phyloP scores from a whole-genome alignment of 2,113 vertebrate species.

The chimpanzee (Pan troglodytes) region DNA sequence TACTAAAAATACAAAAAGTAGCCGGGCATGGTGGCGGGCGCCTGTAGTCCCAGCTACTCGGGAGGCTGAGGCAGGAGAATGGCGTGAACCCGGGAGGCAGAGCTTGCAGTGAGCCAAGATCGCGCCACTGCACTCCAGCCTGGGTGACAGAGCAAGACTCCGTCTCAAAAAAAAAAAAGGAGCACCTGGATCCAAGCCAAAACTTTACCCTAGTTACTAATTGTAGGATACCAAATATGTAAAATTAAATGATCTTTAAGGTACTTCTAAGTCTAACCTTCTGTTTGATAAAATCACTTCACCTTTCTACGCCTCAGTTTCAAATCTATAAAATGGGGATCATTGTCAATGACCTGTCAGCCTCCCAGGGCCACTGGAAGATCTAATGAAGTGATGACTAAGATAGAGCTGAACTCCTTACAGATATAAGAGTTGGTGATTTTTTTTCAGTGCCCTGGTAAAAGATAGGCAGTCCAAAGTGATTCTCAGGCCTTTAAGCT shows the following conservation, averaged over 20 bases:
- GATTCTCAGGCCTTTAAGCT: background rate
- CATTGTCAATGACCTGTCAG: slow-evolving; percentile 32
- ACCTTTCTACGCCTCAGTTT: slow-evolving; percentile 19
- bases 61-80: too few species aligned
- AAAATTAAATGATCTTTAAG: slow-evolving; percentile 42
- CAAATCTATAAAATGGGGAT: slow-evolving; percentile 46
- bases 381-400: slow-evolving; percentile 2
- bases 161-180: background rate
- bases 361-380: background rate
- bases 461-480: background rate
- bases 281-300: slow-evolving; percentile 19
- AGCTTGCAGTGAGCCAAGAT: too few species aligned
- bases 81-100: too few species aligned
- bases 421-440: background rate
- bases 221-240: background rate
- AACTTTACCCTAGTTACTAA: slow-evolving; percentile 49
- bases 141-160: too few species aligned
- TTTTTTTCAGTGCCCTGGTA: slow-evolving; percentile 5
- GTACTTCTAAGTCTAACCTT: slow-evolving; percentile 42
- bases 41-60: too few species aligned
- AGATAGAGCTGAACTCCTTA: background rate
- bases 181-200: slow-evolving; percentile 12
- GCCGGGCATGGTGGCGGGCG: too few species aligned
- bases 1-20: too few species aligned
- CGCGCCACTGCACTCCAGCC: too few species aligned